Conservation (phyloP, 2,888 invertebrate genomes). For the Digitonthophagus gazella region DNA sequence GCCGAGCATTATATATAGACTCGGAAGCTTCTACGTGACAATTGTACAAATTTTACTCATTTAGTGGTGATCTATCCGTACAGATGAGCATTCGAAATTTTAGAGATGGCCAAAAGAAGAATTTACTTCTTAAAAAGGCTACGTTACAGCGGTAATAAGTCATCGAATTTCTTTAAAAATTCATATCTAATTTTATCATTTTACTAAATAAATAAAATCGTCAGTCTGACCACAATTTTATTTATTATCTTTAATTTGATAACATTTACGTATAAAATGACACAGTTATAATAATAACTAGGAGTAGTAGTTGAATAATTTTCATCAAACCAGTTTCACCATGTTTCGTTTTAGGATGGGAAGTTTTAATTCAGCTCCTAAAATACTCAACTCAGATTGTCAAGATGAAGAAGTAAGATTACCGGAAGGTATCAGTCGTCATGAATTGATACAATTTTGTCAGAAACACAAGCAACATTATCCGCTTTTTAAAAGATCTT, state of each 20-base stretch:
- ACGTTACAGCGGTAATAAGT: constrained; percentile 5
- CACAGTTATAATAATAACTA: no score
- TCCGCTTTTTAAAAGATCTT: constrained; percentile 51
- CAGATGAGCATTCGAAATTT: background rate
- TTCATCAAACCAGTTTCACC: no score
- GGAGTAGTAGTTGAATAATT: background rate
- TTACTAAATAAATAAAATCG: no score
- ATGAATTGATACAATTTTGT: constrained; percentile 57
- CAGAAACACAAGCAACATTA: constrained; percentile 53
- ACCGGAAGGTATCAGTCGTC: constrained; percentile 51
- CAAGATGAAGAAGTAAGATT: constrained; percentile 59
- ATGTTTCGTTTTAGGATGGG: constrained; percentile 60
- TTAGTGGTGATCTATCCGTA: background rate
- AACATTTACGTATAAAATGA: no score
- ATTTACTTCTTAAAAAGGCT: constrained; percentile 8
- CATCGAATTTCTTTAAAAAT: background rate
- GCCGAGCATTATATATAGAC: background rate
- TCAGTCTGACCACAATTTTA: no score
- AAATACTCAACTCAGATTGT: constrained; percentile 61
- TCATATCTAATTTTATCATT: background rate
- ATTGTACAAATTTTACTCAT: background rate
- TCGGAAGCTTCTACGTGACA: background rate
- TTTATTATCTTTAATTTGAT: background rate
- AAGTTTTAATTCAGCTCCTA: constrained; percentile 67
- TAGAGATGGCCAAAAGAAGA: constrained; percentile 4